phyloP scores from a whole-genome alignment of 2,113 vertebrate species.

The Symphodus melops region DNA sequence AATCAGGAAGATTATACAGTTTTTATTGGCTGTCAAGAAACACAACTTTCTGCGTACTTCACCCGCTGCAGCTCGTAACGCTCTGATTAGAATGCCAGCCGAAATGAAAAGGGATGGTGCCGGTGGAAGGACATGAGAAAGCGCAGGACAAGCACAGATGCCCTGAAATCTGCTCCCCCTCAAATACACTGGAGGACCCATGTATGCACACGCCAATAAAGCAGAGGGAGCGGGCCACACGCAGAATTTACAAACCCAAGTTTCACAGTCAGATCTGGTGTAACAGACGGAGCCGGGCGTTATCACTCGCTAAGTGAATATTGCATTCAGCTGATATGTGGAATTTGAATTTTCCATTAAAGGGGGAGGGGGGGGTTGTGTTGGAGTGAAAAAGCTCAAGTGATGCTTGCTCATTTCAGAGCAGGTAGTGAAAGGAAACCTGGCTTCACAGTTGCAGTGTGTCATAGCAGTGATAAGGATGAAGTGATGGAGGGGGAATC shows the following conservation, averaged over 20 bases:
- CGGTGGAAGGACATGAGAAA: slow-evolving; percentile 43
- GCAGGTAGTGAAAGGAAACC: slow-evolving; percentile 56
- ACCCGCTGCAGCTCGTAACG: slow-evolving; percentile 81
- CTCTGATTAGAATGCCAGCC: slow-evolving; percentile 86
- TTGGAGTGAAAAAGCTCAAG: slow-evolving; percentile 55
- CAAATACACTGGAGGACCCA: slow-evolving; percentile 62
- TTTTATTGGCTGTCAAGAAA: slow-evolving; percentile 89
- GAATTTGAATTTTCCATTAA: slow-evolving; percentile 80
- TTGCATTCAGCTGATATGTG: slow-evolving; percentile 79
- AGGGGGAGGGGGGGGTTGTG: slow-evolving; percentile 46
- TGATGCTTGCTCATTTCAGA: slow-evolving; percentile 65
- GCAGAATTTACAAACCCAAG: slow-evolving; percentile 61
- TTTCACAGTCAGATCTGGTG: slow-evolving; percentile 61
- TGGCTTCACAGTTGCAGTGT: slow-evolving; percentile 55
- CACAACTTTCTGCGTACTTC: slow-evolving; percentile 85
- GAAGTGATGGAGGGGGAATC: slow-evolving; percentile 60
- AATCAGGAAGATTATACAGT: slow-evolving; percentile 85
- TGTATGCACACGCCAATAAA: slow-evolving; percentile 61
- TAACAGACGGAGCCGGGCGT: slow-evolving; percentile 59
- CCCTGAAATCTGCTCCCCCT: slow-evolving; percentile 66
- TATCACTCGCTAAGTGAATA: slow-evolving; percentile 79
- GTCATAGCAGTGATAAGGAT: slow-evolving; percentile 69
- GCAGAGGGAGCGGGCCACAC: slow-evolving; percentile 46
- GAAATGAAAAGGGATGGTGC: slow-evolving; percentile 83
- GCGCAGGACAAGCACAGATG: slow-evolving; percentile 71